phyloP scores from a whole-genome alignment of 2,113 vertebrate genomes.

The Cromileptes altivelis region DNA sequence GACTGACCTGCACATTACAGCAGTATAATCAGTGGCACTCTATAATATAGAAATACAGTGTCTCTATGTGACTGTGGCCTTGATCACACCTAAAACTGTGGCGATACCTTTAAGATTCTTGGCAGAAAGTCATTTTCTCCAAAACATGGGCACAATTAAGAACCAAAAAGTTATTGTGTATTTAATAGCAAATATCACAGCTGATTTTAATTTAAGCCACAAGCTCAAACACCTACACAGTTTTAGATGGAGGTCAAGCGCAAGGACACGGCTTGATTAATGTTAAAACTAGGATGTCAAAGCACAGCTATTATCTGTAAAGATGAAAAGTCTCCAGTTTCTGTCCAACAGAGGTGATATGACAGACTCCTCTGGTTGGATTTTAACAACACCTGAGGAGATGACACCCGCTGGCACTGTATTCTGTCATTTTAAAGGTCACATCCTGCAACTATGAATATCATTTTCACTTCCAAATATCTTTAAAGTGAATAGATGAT shows the following conservation, averaged over 20 bases:
- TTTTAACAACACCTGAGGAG: not conserved
- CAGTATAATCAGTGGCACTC: no score
- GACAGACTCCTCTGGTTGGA: not conserved
- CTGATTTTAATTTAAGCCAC: not conserved
- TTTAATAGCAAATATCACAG: not conserved
- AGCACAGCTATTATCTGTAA: not conserved
- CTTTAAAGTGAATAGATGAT: not conserved
- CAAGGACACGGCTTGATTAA: not conserved
- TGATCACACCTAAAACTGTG: no score
- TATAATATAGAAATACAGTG: no score
- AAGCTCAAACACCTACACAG: not conserved
- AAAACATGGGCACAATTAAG: not conserved
- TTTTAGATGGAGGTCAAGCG: not conserved
- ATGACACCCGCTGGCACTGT: not conserved
- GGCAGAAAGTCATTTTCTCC: not conserved
- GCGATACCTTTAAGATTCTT: not conserved
- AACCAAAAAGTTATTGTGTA: not conserved
- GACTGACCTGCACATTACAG: no score
- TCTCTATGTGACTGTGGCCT: no score
- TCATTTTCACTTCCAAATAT: not conserved
- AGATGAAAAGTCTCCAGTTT: not conserved
- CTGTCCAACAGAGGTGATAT: not conserved
- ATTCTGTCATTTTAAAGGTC: slow-evolving; percentile 8
- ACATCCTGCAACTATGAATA: not conserved
- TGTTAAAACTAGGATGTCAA: not conserved